Base-by-base conservation (phyloP, 1,140 invertebrate genomes). In the Sycophila sp. region DNA sequence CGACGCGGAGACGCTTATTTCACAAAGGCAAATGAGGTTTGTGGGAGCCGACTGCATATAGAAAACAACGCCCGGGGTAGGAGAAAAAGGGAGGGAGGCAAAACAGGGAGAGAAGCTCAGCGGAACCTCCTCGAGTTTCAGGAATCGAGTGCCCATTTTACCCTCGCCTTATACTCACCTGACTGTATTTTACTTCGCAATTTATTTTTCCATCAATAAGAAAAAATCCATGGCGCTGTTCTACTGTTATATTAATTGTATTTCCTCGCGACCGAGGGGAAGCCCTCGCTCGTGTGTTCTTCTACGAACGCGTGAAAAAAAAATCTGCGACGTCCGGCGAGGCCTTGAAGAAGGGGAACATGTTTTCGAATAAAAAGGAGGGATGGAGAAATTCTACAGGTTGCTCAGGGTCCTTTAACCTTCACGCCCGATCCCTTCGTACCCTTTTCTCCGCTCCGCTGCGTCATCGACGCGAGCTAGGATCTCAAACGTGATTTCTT, bases 371-470 rank as follows among this genome's bases (percentile, higher is more conserved):
- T 75, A 59, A 71, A 74, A n/a, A 71, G 10, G 38, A 68, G 45
- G 47, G 47, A 73, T 69, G 63, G 60, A 60, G 72, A 64, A 79
- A 79, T 78, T 79, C 77, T 73, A 78, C 77, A 78, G 77, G 77
- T 78, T 73, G 72, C 66, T 62, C 49, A 1, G 73, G 32, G 26
- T 36, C 40, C 47, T 53, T 55, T 7, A 66, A 56, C 64, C 45
- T 66, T 56, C 30, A 19, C 55, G 26, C 22, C 32, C 36, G 10
- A 13, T 24, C 8, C 22, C 24, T 26, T 34, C 55, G 6, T 5
- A 2, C 19, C 40, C 55, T 26, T 17, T 38, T 42, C 17, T 26
- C n/a, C 2, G 13, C 55, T 36, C 15, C n/a, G n/a, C n/a, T n/a
- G n/a, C n/a, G n/a, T n/a, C n/a, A n/a, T n/a, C n/a, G n/a, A n/a